A percentile compares a stretch with the other conserved stretches of the same genome.
Evolutionary conservation across 2,888 invertebrate genomes (phyloP).

Genomic region (Drosophila leonis): DNA sequence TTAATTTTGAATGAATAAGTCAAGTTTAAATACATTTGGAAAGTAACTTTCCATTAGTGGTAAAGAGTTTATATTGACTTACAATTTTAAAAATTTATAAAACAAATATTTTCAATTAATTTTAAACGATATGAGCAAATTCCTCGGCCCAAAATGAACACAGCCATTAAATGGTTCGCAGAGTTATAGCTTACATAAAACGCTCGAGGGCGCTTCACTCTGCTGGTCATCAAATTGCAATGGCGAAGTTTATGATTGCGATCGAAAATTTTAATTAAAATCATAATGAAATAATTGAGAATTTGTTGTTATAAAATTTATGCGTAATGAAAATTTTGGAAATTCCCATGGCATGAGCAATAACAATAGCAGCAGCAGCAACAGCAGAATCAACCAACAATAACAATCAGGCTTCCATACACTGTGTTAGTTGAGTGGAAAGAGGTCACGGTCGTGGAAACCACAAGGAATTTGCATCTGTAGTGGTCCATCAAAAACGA

Average conservation of each 20-base stretch:
- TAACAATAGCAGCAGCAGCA: conserved; percentile 54
- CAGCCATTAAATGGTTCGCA: conserved; percentile 9
- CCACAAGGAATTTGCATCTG: conserved; percentile 58
- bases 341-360: conserved; percentile 66
- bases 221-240: conserved; percentile 17
- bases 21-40: not conserved
- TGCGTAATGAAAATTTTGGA: conserved; percentile 68
- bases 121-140: conserved; percentile 22
- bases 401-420: conserved; percentile 51
- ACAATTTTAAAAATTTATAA: not conserved
- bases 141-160: conserved; percentile 18
- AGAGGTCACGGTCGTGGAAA: conserved; percentile 21
- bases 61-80: not conserved
- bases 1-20: not conserved
- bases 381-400: conserved; percentile 30
- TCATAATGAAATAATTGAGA: conserved; percentile 79
- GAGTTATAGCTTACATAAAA: conserved; percentile 16
- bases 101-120: conserved; percentile 26
- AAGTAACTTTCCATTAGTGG: not conserved
- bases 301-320: conserved; percentile 77
- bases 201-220: conserved; percentile 13
- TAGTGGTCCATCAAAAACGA: conserved; percentile 57
- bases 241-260: conserved; percentile 53
- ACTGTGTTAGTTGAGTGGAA: not conserved
- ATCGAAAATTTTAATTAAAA: conserved; percentile 81